Evolutionary conservation across 1,140 invertebrate species (phyloP), one percentile per base, ranked within the genome.

Genomic region (Medauroidea extradentata): DNA sequence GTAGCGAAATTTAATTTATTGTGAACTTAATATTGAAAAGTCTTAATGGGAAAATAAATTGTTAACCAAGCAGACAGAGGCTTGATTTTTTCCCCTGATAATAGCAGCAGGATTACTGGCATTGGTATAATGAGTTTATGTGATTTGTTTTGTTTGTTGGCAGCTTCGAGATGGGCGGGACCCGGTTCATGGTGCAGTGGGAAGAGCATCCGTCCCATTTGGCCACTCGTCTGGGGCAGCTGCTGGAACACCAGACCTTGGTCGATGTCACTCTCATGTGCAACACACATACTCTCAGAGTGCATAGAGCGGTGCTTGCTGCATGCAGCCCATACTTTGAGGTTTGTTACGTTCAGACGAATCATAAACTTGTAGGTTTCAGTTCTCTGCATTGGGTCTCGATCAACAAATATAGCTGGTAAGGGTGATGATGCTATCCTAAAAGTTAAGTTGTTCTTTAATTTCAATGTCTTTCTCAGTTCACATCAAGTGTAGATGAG

Each of bases 321-420:
- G 80, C 82, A 23, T 83, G 81, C 71, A 84, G 82, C 67, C 78
- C 82, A 62, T 85, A 84, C 65, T 85, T 84, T 72, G 78, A 81
- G 72, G 83, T 79, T 69, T 56, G 58, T 48, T 52, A 3, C 3
- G 1, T 18, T 49, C 41, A 8, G 2, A 16, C 43, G 25, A 57
- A 50, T 62, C 24, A 29, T 64, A 59, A 63, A 54, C 49, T 48
- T 16, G 52, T 13, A 18, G 55, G 9, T 43, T 52, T 24, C 16
- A 11, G 29, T 52, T n/a, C 61, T 68, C 61, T 65, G 23, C 62
- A 66, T 60, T 64, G 54, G 52, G 58, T 59, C 46, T 63, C 18
- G 60, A 69, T 55, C 55, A 39, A 53, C 13, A 41, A 14, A 2
- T 25, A 9, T 21, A 13, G 9, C 29, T n/a, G n/a, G n/a, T n/a